Evolutionary conservation across 2,113 vertebrate genomes (phyloP).

Genomic region (Lophotis ruficrista): DNA sequence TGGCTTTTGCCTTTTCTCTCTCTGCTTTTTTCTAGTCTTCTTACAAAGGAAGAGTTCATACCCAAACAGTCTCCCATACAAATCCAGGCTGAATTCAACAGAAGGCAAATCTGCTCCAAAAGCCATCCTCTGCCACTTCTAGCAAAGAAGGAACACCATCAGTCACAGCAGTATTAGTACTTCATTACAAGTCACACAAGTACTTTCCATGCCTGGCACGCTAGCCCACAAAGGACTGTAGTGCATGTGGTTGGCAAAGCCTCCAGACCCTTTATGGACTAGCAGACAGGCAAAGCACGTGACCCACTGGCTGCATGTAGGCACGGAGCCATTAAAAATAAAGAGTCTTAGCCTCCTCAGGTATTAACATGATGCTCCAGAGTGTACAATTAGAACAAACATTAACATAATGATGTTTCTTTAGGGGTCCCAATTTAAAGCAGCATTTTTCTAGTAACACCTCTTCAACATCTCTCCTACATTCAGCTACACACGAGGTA

Average conservation of each 20-base stretch:
- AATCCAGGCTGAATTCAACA: neutral
- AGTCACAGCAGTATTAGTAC: neutral
- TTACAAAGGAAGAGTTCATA: neutral
- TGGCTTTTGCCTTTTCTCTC: neutral
- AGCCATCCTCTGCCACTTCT: neutral
- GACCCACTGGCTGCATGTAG: neutral
- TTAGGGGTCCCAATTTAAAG: neutral
- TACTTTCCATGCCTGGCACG: neutral
- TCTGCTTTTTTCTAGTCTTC: neutral
- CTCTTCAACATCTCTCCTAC: slow-evolving; percentile 11
- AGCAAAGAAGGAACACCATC: neutral
- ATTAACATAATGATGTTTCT: neutral
- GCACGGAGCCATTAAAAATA: neutral
- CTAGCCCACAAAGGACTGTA: neutral
- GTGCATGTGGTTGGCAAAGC: neutral
- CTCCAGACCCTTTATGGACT: neutral
- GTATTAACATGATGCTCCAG: neutral
- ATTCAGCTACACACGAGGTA: neutral
- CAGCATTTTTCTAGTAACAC: neutral
- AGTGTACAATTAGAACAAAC: neutral
- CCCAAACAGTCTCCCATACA: neutral
- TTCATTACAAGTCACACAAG: neutral
- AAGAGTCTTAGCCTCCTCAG: neutral
- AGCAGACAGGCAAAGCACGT: neutral
- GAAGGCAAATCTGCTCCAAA: neutral